A percentile compares a stretch with the other conserved stretches of the same genome.
phyloP scores from a whole-genome alignment of 2,113 vertebrate species.

The Lucifuga dentata region DNA sequence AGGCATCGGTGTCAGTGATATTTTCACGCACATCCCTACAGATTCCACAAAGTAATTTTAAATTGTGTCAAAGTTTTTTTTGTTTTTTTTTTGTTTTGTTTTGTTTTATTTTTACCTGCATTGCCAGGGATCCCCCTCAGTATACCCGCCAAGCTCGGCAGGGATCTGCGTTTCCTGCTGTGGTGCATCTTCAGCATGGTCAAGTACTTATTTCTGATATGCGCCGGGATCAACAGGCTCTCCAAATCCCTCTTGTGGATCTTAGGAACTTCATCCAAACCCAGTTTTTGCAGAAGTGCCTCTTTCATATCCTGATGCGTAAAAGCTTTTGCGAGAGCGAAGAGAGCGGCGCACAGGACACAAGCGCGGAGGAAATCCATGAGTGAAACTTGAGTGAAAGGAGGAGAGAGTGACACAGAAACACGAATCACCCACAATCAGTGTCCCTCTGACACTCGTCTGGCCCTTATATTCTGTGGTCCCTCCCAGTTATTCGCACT shows the following conservation, averaged over 20 bases:
- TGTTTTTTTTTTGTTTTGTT: too few relatives aligned
- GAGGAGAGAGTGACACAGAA: not conserved
- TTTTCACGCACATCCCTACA: not conserved
- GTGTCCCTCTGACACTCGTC: conserved; percentile 49
- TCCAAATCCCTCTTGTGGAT: conserved; percentile 86
- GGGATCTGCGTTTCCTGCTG: conserved; percentile 86
- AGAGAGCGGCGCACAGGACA: conserved; percentile 73
- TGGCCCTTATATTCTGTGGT: conserved; percentile 77
- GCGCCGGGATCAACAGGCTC: conserved; percentile 87
- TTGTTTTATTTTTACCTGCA: conserved; percentile 84
- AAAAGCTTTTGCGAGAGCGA: conserved; percentile 71
- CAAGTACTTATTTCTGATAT: conserved; percentile 87
- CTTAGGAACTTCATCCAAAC: conserved; percentile 85
- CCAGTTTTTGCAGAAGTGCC: conserved; percentile 85
- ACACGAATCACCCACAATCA: conserved; percentile 43
- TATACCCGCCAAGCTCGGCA: conserved; percentile 90
- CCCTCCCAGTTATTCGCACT: conserved; percentile 87
- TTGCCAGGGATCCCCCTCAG: conserved; percentile 88
- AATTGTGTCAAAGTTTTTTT: too few relatives aligned
- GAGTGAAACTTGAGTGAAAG: conserved; percentile 2
- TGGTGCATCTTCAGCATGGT: conserved; percentile 89
- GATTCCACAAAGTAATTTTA: not conserved
- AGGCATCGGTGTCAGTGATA: not conserved
- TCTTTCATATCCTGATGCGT: conserved; percentile 86
- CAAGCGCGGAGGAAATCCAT: conserved; percentile 76